Evolutionary conservation across 2,113 vertebrate genomes (phyloP).

Genomic region (Emydura subglobosa): DNA sequence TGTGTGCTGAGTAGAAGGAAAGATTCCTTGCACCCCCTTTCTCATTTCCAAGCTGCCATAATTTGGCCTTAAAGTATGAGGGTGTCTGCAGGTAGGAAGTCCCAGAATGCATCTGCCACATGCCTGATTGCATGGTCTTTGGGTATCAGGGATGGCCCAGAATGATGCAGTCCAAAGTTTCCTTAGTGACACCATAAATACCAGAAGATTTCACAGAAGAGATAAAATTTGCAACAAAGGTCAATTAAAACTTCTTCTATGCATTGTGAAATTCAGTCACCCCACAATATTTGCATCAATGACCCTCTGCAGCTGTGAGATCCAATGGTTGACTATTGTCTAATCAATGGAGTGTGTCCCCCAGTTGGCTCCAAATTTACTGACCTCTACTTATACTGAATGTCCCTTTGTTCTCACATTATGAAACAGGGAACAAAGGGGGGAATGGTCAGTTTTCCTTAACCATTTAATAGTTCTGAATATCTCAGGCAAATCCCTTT

Average conservation of each 20-base stretch:
- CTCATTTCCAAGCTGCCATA: not conserved
- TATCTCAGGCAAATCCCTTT: not conserved
- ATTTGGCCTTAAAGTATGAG: not conserved
- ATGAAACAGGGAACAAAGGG: not conserved
- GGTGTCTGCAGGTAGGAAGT: not conserved
- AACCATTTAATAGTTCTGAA: not conserved
- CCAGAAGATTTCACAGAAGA: conserved; percentile 6
- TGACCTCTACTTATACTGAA: not conserved
- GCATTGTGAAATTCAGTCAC: not conserved
- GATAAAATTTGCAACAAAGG: not conserved
- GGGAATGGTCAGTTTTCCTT: not conserved
- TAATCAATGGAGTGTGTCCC: fast-evolving
- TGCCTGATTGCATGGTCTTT: not conserved
- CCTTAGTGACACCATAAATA: not conserved
- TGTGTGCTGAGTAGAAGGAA: not conserved
- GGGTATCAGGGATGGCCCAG: not conserved
- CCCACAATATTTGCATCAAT: not conserved
- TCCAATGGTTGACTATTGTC: not conserved
- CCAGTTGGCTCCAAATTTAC: not conserved
- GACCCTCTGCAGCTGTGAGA: not conserved
- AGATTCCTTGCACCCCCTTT: not conserved
- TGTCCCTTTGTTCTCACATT: not conserved
- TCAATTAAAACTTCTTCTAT: not conserved
- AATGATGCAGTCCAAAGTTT: not conserved
- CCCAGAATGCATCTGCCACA: not conserved